Conservation (phyloP, 2,888 invertebrate species). For the Mongoloraphidia duomilia region DNA sequence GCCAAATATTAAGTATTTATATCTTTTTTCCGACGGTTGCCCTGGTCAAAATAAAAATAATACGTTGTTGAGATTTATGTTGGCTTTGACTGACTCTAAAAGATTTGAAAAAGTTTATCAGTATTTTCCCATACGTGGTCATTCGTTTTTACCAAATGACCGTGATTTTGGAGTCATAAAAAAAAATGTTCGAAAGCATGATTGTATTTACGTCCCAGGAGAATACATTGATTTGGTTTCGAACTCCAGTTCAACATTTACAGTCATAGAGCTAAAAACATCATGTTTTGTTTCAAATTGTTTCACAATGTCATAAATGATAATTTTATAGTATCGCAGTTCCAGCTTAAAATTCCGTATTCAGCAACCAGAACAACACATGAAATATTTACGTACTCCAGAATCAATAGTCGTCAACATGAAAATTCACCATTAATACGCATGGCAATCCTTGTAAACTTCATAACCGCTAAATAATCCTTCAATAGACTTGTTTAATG, state of each 20-base stretch:
- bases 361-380: no score
- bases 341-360: no score
- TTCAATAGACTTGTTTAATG: no score
- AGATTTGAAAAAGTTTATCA: conserved; percentile 10
- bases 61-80: conserved; percentile 6
- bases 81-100: conserved; percentile 9
- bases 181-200: conserved; percentile 6
- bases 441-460: no score
- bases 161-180: conserved; percentile 12
- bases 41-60: conserved; percentile 14
- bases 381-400: no score
- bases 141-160: conserved; percentile 13
- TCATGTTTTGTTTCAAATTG: no score
- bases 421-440: no score
- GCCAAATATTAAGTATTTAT: conserved; percentile 6
- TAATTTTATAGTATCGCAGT: no score
- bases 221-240: background rate
- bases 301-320: no score
- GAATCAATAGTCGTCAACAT: no score
- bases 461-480: no score
- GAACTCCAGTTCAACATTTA: background rate
- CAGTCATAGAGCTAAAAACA: background rate
- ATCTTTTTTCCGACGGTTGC: conserved; percentile 11
- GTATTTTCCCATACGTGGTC: conserved; percentile 12
- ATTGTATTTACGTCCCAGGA: background rate